phyloP scores from a whole-genome alignment of 2,797 vertebrate genomes.

The Podarcis lilfordi region DNA sequence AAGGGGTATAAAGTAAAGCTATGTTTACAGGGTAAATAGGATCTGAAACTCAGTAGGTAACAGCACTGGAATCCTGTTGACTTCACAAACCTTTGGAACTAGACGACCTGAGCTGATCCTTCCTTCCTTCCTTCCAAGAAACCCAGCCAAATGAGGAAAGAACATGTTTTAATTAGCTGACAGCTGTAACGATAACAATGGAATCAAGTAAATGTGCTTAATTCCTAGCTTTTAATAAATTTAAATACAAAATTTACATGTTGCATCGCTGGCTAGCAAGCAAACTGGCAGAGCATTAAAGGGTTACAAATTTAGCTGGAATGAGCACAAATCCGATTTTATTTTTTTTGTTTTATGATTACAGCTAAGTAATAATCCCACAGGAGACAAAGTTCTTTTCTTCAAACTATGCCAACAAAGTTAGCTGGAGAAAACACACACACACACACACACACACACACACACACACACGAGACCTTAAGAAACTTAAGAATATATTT shows the following conservation, averaged over 20 bases:
- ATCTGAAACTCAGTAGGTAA: background rate
- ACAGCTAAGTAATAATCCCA: slow-evolving; percentile 30
- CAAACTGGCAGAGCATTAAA: slow-evolving; percentile 21
- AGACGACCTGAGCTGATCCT: background rate
- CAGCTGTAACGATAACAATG: background rate
- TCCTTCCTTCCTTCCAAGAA: background rate
- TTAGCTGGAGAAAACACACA: slow-evolving; percentile 27
- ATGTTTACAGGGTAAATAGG: background rate
- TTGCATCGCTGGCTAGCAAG: slow-evolving; percentile 16
- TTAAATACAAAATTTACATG: slow-evolving; percentile 28
- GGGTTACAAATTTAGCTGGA: slow-evolving; percentile 10
- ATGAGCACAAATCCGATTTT: slow-evolving; percentile 21
- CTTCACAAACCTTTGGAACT: background rate
- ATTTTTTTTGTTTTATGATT: slow-evolving; percentile 44
- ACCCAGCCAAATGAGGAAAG: slow-evolving; percentile 1
- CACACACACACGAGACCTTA: background rate
- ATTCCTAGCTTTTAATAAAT: slow-evolving; percentile 46
- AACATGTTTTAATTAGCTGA: background rate
- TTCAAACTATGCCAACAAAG: slow-evolving; percentile 41
- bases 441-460: slow-evolving; percentile 10
- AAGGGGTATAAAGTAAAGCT: background rate
- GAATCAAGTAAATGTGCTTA: background rate
- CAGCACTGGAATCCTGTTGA: background rate
- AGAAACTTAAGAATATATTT: slow-evolving; percentile 59
- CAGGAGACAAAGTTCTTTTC: slow-evolving; percentile 41